Evolutionary conservation across 64 coral and sea anemone genomes (phyloP), one percentile per base, ranked within the genome.

Genomic region (Montipora capricornis): DNA sequence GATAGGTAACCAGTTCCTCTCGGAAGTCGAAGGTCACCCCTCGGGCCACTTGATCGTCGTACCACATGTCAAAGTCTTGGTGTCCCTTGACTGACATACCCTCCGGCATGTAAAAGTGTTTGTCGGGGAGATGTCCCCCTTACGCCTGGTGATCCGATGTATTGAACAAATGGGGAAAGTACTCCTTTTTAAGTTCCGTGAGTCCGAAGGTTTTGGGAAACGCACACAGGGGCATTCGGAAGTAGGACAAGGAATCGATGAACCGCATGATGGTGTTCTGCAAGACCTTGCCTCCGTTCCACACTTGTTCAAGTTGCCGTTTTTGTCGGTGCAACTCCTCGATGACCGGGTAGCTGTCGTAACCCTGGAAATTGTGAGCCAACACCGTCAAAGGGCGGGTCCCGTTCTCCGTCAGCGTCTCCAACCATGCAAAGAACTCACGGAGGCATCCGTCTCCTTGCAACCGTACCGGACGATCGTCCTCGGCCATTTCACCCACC

Each of bases 231-330:
- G 88, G 75, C 75, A 90, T 80, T 12, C 80, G 88, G 4, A 90
- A 90, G 44, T 80, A 90, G 76, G 88, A 90, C 6, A 90, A 55
- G 76, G 88, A 90, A 16, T 80, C 74, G 26, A 80, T 90, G 75
- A 68, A 80, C 0, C 74, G 46, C 0, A 89, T 57, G 0, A 14
- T 8, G 13, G 26, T 67, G 14, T 17, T 37, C 62, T 89, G 77
- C 4, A 91, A 20, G 4, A 91, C 26, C 77, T 91, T 91, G 77
- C 55, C 59, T 6, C 89, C 78, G n/a, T 91, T 91, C 49, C 89
- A 17, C 44, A 69, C 0, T 10, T 91, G 89, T 11, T 91, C 16
- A 10, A 89, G 13, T 4, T 62, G 15, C 8, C 75, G 75, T 3
- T 37, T 44, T 46, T 89, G 74, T 5, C 70, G 53, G 26, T 89